Conservation (phyloP, 2,113 vertebrate genomes). For the Chionomys nivalis region DNA sequence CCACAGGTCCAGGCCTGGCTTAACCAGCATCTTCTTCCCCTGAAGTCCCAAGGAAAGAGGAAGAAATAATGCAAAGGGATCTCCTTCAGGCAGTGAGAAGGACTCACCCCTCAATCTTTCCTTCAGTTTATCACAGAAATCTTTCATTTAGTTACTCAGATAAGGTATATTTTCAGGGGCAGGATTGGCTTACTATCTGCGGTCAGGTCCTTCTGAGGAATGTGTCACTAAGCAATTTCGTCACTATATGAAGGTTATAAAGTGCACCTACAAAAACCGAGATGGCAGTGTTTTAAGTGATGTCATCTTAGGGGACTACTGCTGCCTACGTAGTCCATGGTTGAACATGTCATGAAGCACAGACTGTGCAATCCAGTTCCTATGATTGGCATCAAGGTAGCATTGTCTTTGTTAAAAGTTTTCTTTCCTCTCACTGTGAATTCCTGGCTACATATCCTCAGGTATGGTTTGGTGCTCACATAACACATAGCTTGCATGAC, state of each 20-base stretch:
- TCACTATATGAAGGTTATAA: not conserved
- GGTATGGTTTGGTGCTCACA: slow-evolving; percentile 26
- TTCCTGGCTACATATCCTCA: not conserved
- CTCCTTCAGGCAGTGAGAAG: not conserved
- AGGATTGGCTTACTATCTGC: not conserved
- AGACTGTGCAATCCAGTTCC: not conserved
- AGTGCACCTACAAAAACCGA: not conserved
- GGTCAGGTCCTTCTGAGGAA: not conserved
- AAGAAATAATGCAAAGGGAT: not conserved
- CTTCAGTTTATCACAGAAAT: not conserved
- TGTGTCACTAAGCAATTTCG: not conserved
- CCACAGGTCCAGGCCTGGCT: not conserved
- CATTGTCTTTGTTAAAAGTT: not conserved
- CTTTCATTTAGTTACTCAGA: not conserved
- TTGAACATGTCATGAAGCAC: not conserved
- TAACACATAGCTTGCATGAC: not conserved
- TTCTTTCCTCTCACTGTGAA: slow-evolving; percentile 18
- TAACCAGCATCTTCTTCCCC: not conserved
- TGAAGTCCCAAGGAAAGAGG: not conserved
- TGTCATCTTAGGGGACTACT: no score
- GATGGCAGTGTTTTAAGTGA: not conserved
- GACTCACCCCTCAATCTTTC: not conserved
- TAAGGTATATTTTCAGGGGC: not conserved
- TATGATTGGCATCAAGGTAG: not conserved
- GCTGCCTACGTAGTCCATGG: not conserved